Conservation (phyloP, 2,797 vertebrate genomes). For the Pipistrellus nathusii region DNA sequence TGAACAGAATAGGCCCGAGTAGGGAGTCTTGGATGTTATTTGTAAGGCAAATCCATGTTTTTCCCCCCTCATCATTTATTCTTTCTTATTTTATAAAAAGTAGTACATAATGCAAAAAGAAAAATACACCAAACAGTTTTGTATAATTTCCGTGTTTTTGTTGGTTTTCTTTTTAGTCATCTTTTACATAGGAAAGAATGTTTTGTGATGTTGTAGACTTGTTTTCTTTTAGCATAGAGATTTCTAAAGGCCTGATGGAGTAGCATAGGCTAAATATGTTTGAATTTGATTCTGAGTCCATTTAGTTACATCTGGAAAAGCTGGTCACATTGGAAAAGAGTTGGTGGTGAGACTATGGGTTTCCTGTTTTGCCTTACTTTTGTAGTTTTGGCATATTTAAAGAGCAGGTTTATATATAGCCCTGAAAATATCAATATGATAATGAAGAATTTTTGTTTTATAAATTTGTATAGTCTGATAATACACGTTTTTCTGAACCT, state of each 20-base stretch:
- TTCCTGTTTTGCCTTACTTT: constrained; percentile 50
- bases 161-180: not conserved
- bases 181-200: constrained; percentile 54
- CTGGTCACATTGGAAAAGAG: not conserved
- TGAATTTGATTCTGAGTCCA: constrained; percentile 35
- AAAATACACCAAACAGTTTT: not conserved
- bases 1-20: not conserved
- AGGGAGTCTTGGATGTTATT: not conserved
- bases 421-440: constrained; percentile 29
- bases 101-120: not conserved
- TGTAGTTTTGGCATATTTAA: constrained; percentile 34
- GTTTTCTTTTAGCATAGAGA: constrained; percentile 49
- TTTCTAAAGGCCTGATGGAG: not conserved
- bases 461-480: not conserved
- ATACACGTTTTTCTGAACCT: not conserved
- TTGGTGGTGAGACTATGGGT: constrained; percentile 25
- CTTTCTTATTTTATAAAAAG: constrained; percentile 5
- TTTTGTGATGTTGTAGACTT: not conserved
- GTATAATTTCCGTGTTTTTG: constrained; percentile 2
- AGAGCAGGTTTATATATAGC: not conserved
- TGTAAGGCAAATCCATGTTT: constrained; percentile 13
- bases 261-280: not conserved
- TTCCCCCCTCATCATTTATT: not conserved
- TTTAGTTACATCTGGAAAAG: constrained; percentile 34
- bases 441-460: not conserved